phyloP scores from a whole-genome alignment of 1,140 invertebrate species.

The Drosophila parvula region DNA sequence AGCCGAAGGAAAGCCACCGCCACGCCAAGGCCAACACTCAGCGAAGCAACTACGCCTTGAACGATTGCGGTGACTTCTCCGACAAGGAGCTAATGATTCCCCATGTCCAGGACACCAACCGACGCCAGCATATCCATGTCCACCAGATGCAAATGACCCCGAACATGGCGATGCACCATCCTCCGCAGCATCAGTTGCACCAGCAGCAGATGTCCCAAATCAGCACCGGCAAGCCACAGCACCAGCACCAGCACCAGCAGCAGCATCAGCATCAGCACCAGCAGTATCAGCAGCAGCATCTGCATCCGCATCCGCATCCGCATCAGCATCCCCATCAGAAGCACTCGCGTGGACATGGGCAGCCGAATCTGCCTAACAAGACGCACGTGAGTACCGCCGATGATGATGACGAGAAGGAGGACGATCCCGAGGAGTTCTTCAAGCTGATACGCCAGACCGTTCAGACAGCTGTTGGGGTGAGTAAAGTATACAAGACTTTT shows the following conservation, averaged over 20 bases:
- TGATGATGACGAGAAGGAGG: conserved; percentile 74
- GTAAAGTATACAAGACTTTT: neutral
- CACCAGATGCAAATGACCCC: conserved; percentile 21
- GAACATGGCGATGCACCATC: conserved; percentile 6
- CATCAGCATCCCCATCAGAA: conserved; percentile 34
- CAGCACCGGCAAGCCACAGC: conserved; percentile 19
- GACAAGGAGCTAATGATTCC: conserved; percentile 47
- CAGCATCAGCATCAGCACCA: conserved; percentile 8
- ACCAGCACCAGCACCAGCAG: conserved; percentile 14
- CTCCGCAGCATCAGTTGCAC: conserved; percentile 62
- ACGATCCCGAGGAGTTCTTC: conserved; percentile 80
- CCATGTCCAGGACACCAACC: conserved; percentile 2
- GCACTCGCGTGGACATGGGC: conserved; percentile 27
- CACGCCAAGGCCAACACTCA: conserved; percentile 38
- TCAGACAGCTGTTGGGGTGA: conserved; percentile 68
- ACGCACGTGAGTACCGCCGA: conserved; percentile 33
- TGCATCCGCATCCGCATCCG: neutral
- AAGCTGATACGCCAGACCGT: conserved; percentile 75
- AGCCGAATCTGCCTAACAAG: conserved; percentile 13
- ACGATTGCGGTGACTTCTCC: conserved; percentile 20
- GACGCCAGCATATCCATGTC: conserved; percentile 13
- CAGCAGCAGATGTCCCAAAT: conserved; percentile 55
- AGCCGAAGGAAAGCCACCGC: conserved; percentile 20
- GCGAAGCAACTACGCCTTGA: conserved; percentile 27
- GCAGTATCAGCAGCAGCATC: conserved; percentile 25